phyloP scores from a whole-genome alignment of 2,797 vertebrate species.

The Diglossa cyanea region DNA sequence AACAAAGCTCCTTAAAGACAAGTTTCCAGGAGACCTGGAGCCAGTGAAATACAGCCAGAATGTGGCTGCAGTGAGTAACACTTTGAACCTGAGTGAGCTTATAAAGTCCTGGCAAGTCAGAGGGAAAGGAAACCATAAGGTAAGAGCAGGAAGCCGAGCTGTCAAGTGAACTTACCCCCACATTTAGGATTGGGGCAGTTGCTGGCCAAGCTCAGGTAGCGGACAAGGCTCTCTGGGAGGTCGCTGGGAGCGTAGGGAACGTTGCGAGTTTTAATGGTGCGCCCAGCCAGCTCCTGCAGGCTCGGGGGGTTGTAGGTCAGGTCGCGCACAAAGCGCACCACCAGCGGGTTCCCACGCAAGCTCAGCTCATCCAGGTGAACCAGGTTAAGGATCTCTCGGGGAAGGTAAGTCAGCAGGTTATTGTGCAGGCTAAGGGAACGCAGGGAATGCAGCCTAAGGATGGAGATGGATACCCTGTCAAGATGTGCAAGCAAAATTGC shows the following conservation, averaged over 20 bases:
- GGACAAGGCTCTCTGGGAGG: constrained; percentile 85
- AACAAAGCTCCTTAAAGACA: background rate
- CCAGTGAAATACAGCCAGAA: background rate
- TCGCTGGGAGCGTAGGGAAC: constrained; percentile 84
- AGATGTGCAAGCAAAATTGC: background rate
- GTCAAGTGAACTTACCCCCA: constrained; percentile 79
- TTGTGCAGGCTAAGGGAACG: constrained; percentile 97
- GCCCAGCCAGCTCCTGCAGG: constrained; percentile 90
- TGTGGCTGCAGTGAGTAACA: background rate
- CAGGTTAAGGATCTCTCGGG: constrained; percentile 94
- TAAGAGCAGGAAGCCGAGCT: background rate
- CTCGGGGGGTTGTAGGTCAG: constrained; percentile 93
- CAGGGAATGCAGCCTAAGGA: constrained; percentile 88
- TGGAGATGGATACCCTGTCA: background rate
- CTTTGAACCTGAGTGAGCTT: background rate
- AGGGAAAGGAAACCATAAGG: background rate
- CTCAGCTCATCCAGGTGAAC: constrained; percentile 95
- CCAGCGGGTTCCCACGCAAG: constrained; percentile 94
- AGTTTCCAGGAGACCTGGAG: background rate
- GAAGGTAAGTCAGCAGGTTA: constrained; percentile 94
- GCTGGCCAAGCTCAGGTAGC: constrained; percentile 91
- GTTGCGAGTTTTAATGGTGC: constrained; percentile 89
- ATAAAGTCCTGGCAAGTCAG: background rate
- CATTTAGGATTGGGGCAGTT: constrained; percentile 99
- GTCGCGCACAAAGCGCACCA: constrained; percentile 97